A percentile compares a stretch with the other conserved stretches of the same genome.
These are phyloP conservation scores for Carassius carassius DNA, from an alignment of 2,113 vertebrate genomes.

Conservation along the genomic window DNA sequence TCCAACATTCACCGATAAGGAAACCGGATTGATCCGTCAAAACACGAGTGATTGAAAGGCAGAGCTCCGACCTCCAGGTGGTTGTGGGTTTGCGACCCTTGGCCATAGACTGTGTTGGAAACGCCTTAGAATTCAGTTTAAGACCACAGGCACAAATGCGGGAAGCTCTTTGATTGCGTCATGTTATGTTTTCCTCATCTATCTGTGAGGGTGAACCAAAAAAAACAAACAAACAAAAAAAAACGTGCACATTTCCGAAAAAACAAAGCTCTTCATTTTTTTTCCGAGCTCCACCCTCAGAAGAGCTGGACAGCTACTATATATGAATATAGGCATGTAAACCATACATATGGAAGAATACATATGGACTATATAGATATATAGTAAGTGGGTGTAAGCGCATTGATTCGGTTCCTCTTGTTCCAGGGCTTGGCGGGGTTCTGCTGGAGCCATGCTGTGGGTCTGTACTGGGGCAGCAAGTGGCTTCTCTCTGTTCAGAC, in stretches of 20 bases:
- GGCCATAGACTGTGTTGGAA: conserved; percentile 44
- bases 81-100: conserved; percentile 49
- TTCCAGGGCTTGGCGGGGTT: conserved; percentile 54
- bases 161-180: conserved; percentile 63
- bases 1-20: conserved; percentile 19
- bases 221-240: conserved; percentile 19
- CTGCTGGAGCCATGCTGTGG: conserved; percentile 68
- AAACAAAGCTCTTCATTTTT: conserved; percentile 43
- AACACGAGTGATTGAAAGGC: conserved; percentile 30
- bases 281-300: conserved; percentile 51
- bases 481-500: conserved; percentile 77
- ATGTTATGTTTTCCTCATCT: conserved; percentile 50
- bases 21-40: conserved; percentile 27
- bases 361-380: conserved; percentile 64
- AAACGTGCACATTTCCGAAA: conserved; percentile 55
- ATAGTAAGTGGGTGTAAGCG: conserved; percentile 57
- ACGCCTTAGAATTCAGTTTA: conserved; percentile 7
- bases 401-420: conserved; percentile 34
- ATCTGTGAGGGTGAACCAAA: conserved; percentile 38
- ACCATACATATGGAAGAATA: conserved; percentile 66
- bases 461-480: conserved; percentile 58
- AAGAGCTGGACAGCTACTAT: conserved; percentile 63
- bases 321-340: conserved; percentile 64
- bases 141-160: conserved; percentile 37
- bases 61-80: conserved; percentile 37